Percentiles rank a stretch among this genome's conserved stretches.
Evolutionary conservation across 2,797 vertebrate species (phyloP).

Genomic region (Bufotes viridis): DNA sequence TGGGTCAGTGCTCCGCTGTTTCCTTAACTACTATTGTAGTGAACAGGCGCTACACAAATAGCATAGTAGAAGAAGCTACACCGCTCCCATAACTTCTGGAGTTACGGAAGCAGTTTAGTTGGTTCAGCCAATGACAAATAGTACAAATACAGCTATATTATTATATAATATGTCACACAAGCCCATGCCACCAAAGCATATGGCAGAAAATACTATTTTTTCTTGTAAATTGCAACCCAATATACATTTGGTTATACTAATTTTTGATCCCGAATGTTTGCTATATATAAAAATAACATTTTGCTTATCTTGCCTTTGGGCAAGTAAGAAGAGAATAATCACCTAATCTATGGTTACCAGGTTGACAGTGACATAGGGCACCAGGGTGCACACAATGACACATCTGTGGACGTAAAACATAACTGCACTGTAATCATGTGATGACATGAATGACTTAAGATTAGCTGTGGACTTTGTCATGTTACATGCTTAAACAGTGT

Average conservation of each 20-base stretch:
- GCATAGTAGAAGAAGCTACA: no score
- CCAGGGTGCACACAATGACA: background rate
- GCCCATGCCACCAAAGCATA: background rate
- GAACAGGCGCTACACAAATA: no score
- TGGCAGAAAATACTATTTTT: background rate
- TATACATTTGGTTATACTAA: background rate
- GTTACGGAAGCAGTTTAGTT: no score
- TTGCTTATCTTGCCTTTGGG: background rate
- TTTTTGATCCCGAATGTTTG: background rate
- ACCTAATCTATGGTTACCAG: background rate
- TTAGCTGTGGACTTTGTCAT: slow-evolving; percentile 15
- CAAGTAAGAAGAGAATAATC: background rate
- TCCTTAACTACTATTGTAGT: no score
- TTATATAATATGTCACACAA: background rate
- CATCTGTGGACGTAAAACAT: slow-evolving; percentile 2
- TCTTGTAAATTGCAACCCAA: background rate
- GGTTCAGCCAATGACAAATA: no score
- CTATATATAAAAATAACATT: background rate
- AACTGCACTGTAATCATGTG: background rate
- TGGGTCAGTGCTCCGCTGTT: no score
- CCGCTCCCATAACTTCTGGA: no score
- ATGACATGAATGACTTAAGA: background rate
- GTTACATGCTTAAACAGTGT: background rate
- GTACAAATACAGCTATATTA: background rate
- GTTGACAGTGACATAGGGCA: background rate